Percentiles rank a stretch among this genome's conserved stretches.
Conservation (phyloP, 37 sponge, comb jelly and placozoan genomes). For the Hormiphora californensis region DNA sequence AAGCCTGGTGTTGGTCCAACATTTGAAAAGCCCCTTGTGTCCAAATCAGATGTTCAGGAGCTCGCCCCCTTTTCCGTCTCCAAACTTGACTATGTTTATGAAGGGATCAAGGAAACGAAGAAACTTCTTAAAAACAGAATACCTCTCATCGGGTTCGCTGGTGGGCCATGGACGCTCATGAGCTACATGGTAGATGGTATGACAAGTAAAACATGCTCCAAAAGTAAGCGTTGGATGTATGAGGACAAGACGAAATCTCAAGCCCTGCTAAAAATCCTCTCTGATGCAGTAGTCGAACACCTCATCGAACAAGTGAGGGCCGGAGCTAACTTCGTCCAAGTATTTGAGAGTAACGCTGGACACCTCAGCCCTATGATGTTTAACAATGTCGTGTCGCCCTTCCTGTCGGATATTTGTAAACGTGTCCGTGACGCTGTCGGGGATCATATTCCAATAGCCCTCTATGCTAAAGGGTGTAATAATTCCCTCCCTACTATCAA, state of each 20-base stretch:
- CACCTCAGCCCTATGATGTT: no score
- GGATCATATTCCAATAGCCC: no score
- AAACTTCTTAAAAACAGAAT: conserved; percentile 75
- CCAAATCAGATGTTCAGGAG: not conserved
- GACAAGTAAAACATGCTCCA: conserved; percentile 76
- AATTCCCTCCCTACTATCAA: conserved; percentile 66
- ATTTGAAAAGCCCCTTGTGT: not conserved
- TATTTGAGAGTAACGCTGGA: no score
- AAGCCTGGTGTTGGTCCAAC: conserved; percentile 50
- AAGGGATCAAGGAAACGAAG: conserved; percentile 77
- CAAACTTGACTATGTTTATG: conserved; percentile 73
- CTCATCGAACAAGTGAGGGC: no score
- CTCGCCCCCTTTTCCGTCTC: no score
- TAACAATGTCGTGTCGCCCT: no score
- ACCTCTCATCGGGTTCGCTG: conserved; percentile 90
- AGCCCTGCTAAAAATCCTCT: conserved; percentile 66
- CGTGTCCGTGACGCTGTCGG: no score
- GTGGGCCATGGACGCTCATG: conserved; percentile 96
- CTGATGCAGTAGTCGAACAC: conserved; percentile 61
- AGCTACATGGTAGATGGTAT: conserved; percentile 93
- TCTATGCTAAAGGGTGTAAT: conserved; percentile 84
- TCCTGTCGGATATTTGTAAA: no score
- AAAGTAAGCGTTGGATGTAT: conserved; percentile 89
- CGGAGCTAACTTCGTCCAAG: no score
- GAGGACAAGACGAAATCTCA: conserved; percentile 63